Evolutionary conservation across 2,113 vertebrate genomes (phyloP).

Genomic region (Calidris pugnax): DNA sequence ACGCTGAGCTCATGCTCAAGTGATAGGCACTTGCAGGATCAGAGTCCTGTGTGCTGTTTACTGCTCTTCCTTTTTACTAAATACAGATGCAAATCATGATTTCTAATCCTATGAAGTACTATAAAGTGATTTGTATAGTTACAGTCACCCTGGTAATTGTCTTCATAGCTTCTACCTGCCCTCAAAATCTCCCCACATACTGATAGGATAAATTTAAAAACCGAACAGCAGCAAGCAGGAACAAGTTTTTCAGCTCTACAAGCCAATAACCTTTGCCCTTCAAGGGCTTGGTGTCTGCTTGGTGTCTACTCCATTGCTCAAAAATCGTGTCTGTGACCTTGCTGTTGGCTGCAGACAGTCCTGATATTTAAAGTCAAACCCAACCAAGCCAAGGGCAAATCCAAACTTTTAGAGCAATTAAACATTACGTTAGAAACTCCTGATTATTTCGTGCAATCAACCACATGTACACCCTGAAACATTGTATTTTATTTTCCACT

Average conservation of each 20-base stretch:
- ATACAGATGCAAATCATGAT: neutral
- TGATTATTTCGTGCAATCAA: neutral
- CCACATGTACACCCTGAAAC: neutral
- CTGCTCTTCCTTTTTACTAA: neutral
- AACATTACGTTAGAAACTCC: neutral
- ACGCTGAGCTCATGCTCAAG: neutral
- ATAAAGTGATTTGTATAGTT: neutral
- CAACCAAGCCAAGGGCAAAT: neutral
- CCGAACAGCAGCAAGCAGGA: neutral
- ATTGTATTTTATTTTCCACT: neutral
- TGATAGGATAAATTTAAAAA: constrained; percentile 5
- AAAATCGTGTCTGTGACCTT: neutral
- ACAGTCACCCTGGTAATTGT: neutral
- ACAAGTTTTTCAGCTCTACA: constrained; percentile 29
- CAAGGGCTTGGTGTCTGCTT: neutral
- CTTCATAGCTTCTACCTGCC: constrained; percentile 1
- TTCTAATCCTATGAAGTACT: neutral
- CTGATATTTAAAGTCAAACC: neutral
- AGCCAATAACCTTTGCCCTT: constrained; percentile 22
- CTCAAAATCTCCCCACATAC: constrained; percentile 16
- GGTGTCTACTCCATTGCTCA: neutral
- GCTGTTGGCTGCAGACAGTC: neutral
- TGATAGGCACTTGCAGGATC: neutral
- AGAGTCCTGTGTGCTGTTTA: neutral
- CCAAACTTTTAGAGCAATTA: neutral